These are phyloP conservation scores for Takifugu flavidus DNA, from an alignment of 2,113 vertebrate genomes.

Conservation along the genomic window DNA sequence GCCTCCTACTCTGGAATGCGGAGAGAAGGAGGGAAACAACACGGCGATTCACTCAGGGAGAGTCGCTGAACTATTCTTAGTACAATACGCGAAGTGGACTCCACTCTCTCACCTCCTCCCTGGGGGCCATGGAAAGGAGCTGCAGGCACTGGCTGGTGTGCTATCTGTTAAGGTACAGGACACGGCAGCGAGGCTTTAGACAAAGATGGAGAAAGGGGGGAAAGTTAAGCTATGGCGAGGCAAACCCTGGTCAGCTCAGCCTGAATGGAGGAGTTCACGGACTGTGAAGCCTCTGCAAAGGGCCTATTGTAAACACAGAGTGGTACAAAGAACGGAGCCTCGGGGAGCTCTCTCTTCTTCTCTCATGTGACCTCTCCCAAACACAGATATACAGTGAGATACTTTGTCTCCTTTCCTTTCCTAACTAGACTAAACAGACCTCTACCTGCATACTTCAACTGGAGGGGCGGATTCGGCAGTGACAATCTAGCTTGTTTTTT, in stretches of 20 bases:
- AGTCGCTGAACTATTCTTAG: slow-evolving; percentile 70
- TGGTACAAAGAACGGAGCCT: slow-evolving; percentile 55
- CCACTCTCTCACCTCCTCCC: slow-evolving; percentile 3
- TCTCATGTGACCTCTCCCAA: slow-evolving; percentile 56
- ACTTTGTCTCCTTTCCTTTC: slow-evolving; percentile 34
- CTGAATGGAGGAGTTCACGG: slow-evolving; percentile 57
- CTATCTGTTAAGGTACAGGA: slow-evolving; percentile 28
- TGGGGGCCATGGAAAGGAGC: slow-evolving; percentile 26
- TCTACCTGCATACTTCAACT: neutral
- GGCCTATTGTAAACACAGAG: slow-evolving; percentile 60
- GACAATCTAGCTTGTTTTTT: slow-evolving; percentile 39
- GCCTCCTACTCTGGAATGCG: slow-evolving; percentile 72
- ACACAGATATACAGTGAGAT: slow-evolving; percentile 21
- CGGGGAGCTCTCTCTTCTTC: slow-evolving; percentile 47
- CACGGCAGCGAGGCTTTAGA: slow-evolving; percentile 20
- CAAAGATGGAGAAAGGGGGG: slow-evolving; percentile 23
- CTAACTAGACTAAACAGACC: slow-evolving; percentile 34
- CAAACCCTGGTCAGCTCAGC: slow-evolving; percentile 39
- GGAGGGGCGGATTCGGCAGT: slow-evolving; percentile 39
- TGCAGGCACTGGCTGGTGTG: slow-evolving; percentile 26
- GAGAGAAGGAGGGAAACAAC: slow-evolving; percentile 61
- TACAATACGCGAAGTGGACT: slow-evolving; percentile 64
- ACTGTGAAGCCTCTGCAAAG: slow-evolving; percentile 59
- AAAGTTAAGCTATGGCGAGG: slow-evolving; percentile 53
- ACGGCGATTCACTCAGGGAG: slow-evolving; percentile 60